A percentile compares a stretch with the other conserved stretches of the same genome.
Evolutionary conservation across 2,113 vertebrate species (phyloP).

Genomic region (Lethenteron reissneri): DNA sequence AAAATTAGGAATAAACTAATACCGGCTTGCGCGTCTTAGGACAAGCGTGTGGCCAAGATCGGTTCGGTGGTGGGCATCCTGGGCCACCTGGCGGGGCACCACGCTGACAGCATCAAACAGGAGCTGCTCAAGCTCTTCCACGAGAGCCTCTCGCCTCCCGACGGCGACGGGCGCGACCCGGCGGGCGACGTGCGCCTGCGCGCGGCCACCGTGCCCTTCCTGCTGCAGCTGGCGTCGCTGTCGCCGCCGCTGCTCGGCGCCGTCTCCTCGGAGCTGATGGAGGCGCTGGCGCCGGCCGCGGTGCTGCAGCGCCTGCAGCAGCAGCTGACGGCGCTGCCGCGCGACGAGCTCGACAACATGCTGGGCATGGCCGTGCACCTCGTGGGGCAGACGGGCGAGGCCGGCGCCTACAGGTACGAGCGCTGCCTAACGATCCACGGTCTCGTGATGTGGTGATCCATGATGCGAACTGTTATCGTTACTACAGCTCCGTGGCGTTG

Average conservation of each 20-base stretch:
- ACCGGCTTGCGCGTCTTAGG: conserved; percentile 9
- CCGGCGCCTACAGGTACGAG: conserved; percentile 29
- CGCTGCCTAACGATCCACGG: too few species aligned
- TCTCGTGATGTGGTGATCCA: too few species aligned
- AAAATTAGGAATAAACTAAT: too few species aligned
- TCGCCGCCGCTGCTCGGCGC: conserved; percentile 53
- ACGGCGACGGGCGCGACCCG: conserved; percentile 15
- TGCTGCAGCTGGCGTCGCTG: conserved; percentile 63
- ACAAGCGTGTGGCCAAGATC: conserved; percentile 56
- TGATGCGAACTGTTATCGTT: too few species aligned
- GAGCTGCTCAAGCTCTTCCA: conserved; percentile 75
- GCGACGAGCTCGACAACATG: conserved; percentile 65
- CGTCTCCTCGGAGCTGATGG: conserved; percentile 52
- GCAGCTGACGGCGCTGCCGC: conserved; percentile 33
- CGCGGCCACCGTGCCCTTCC: conserved; percentile 49
- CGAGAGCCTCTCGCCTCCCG: conserved; percentile 35
- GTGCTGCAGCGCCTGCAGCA: conserved; percentile 54
- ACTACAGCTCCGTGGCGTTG: too few species aligned
- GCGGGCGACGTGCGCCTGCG: conserved; percentile 24
- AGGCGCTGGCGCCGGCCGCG: conserved; percentile 40
- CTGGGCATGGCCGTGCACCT: conserved; percentile 50
- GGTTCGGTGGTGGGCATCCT: conserved; percentile 75
- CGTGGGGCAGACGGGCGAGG: conserved; percentile 50
- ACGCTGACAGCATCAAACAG: conserved; percentile 59
- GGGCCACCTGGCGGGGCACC: conserved; percentile 54